These are phyloP conservation scores for Brachionus paranguensis DNA, from an alignment of 1,140 invertebrate species.

Conservation along the genomic window DNA sequence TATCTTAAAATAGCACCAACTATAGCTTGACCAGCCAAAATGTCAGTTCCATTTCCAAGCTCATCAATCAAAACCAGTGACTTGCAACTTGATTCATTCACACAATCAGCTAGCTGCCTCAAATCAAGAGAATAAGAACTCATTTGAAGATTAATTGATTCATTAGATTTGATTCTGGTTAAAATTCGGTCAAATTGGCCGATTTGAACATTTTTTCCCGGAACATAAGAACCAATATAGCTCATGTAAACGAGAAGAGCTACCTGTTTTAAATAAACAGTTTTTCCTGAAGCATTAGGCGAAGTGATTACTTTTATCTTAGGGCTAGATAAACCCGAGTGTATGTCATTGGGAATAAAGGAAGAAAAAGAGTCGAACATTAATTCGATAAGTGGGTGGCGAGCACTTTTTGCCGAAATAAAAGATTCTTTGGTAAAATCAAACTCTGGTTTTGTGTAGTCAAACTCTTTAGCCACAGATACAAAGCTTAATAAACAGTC, in stretches of 20 bases:
- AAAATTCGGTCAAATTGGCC: conserved; percentile 74
- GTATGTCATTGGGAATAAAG: conserved; percentile 69
- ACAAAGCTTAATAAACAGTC: conserved; percentile 66
- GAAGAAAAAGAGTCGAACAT: conserved; percentile 55
- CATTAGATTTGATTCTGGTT: conserved; percentile 82
- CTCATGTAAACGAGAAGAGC: conserved; percentile 79
- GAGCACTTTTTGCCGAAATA: conserved; percentile 63
- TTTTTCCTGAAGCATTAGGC: conserved; percentile 58
- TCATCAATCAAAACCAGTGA: conserved; percentile 80
- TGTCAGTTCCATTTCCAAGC: conserved; percentile 91
- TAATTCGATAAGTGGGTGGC: conserved; percentile 72
- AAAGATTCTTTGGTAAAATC: conserved; percentile 60
- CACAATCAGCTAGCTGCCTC: conserved; percentile 83
- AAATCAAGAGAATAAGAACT: conserved; percentile 99
- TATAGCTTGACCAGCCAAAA: conserved; percentile 80
- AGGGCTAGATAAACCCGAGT: conserved; percentile 56
- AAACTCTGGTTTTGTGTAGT: conserved; percentile 66
- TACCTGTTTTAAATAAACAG: conserved; percentile 53
- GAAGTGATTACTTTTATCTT: conserved; percentile 60
- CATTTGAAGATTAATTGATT: conserved; percentile 78
- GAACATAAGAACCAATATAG: conserved; percentile 86
- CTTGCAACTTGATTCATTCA: conserved; percentile 56
- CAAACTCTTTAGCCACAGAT: conserved; percentile 64
- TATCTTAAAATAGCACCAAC: conserved; percentile 63
- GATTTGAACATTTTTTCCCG: conserved; percentile 68